Base-by-base conservation (phyloP, 2,113 vertebrate genomes). In the Thunnus thynnus region DNA sequence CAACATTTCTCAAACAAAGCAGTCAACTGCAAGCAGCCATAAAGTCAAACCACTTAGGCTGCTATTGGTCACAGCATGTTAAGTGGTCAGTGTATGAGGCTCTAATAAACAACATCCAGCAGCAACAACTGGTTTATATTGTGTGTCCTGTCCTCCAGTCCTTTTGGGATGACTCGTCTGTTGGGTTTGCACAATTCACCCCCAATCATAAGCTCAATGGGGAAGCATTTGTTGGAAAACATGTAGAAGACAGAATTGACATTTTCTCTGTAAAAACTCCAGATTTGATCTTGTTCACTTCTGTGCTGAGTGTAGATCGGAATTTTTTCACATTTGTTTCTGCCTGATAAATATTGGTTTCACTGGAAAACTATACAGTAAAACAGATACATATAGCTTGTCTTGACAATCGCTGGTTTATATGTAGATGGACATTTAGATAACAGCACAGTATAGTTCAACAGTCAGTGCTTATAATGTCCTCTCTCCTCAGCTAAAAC, bases 161-260 rank as follows among this genome's bases (percentile, higher is more conserved):
- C 76, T 54, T 51, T 61, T 71, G 48, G n/a, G 71, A 70, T 27
- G 20, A 63, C 50, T 66, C 9, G n/a, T 57, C 64, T 30, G 41
- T 80, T 68, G 48, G 27, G 54, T 71, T 87, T 63, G 54, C 32
- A 63, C 78, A 17, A 22, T 78, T 83, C n/a, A 69, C 20, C 78
- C 41, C 44, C 50, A 36, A 78, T 71, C 46, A 74, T 72, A 71
- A 18, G 51, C 80, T 86, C 83, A 85, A 30, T 2, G 1, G 55
- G 52, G 82, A 80, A 67, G 67, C 80, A 72, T 87, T 78, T 85
- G 60, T 86, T 83, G 73, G 57, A 80, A 66, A 86, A 76, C 70
- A 72, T 56, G 55, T 56, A 67, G 27, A 41, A 54, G 51, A 77
- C 32, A 48, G 51, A 18, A 86, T 84, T 90, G 74, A 86, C 50